Conservation (phyloP, 2,888 invertebrate genomes). For the Aphodius sticticus region DNA sequence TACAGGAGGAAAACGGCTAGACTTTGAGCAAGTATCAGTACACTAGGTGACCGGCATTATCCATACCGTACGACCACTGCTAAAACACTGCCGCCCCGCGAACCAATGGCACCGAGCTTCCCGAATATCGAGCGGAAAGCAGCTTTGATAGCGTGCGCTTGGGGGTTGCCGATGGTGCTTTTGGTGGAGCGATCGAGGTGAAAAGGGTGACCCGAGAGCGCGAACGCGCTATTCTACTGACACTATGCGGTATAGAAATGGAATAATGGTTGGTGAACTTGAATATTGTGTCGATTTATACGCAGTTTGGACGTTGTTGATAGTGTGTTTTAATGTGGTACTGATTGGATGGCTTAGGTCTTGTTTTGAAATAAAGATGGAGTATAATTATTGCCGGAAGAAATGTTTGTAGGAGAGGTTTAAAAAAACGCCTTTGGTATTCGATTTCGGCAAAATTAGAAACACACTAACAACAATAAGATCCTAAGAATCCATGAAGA, state of each 20-base stretch:
- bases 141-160: slow-evolving; percentile 51
- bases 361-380: too few species aligned
- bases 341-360: too few species aligned
- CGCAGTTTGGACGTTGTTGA: too few species aligned
- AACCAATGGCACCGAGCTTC: slow-evolving; percentile 56
- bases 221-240: background rate
- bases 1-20: slow-evolving; percentile 39
- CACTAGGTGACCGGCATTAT: slow-evolving; percentile 52
- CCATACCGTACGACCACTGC: slow-evolving; percentile 50
- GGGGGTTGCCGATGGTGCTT: slow-evolving; percentile 37
- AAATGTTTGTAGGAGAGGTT: too few species aligned
- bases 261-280: background rate
- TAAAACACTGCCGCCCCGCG: slow-evolving; percentile 49
- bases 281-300: too few species aligned
- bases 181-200: slow-evolving; percentile 28
- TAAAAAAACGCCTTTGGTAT: too few species aligned
- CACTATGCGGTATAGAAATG: background rate
- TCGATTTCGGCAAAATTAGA: too few species aligned
- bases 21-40: slow-evolving; percentile 48
- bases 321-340: too few species aligned
- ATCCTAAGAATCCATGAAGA: too few species aligned
- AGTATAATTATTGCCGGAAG: too few species aligned
- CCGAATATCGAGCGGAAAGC: slow-evolving; percentile 59
- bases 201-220: background rate
- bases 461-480: too few species aligned